Base-by-base conservation (phyloP, 35 echinoderm and acorn worm species). In the Holothuria glaberrima region DNA sequence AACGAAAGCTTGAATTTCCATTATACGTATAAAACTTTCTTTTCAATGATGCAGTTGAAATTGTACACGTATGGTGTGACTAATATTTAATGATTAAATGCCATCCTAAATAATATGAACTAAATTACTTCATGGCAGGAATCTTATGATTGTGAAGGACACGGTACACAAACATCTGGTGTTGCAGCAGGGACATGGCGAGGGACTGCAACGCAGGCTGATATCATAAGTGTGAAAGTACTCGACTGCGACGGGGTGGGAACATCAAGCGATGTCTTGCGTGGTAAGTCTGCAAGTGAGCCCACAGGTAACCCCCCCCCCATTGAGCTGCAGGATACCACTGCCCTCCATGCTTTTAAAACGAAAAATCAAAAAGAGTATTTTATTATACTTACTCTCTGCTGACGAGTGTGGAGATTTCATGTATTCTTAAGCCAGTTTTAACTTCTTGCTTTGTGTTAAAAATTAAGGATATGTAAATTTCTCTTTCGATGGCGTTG, bases 191-290 rank as follows among this genome's bases (percentile, higher is more conserved):
- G 80, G 10, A 61, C 80, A 4, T 84, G 80, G 28, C 26, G 80
- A 62, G 80, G 80, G 48, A 84, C 80, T 19, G 80, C 80, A 5
- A 84, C 27, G 2, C 12, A 33, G 27, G 80, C 80, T 84, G 57
- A 84, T n/a, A 46, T 84, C 28, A 84, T 57, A 30, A 84, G 80
- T 61, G 80, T 84, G 13, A 84, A 61, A 54, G 80, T 84, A 27
- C 46, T 84, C 21, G 31, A 84, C 25, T 59, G 59, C 13, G 9
- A 62, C 5, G 80, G 80, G 57, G 28, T 29, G 10, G 80, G 80
- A 30, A 31, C 56, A 1, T 30, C 80, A 18, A 54, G 61, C 21
- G 30, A 61, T 18, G 6, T 84, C 3, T 38, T 62, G 28, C 6
- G 3, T 4, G 80, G 80, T 84, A 84, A 31, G 80, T 80, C 10